Evolutionary conservation across 64 coral and sea anemone genomes (phyloP).

Genomic region (Anthopleura sola): DNA sequence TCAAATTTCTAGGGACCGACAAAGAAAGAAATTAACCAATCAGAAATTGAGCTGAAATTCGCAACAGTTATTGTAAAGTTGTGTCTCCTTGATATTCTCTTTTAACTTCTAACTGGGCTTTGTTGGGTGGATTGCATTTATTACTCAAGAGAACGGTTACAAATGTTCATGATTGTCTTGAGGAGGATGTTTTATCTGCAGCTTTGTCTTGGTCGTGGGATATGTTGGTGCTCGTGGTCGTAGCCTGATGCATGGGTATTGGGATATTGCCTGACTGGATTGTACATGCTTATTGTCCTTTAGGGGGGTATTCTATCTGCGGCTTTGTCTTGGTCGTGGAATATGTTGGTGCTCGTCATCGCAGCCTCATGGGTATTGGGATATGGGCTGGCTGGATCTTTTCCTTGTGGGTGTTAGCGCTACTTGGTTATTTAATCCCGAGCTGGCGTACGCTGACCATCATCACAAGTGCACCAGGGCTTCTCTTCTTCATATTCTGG

Average conservation of each 20-base stretch:
- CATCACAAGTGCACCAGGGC: conserved; percentile 34
- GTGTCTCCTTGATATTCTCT: too few species aligned
- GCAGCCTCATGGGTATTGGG: conserved; percentile 37
- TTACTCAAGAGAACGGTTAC: not conserved
- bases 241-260: conserved; percentile 31
- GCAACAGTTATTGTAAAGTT: too few species aligned
- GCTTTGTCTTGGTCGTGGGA: conserved; percentile 28
- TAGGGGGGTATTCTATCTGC: conserved; percentile 7
- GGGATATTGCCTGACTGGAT: conserved; percentile 47
- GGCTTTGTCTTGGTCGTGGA: conserved; percentile 30
- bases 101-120: too few species aligned
- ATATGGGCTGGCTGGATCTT: conserved; percentile 45
- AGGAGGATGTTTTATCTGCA: not conserved
- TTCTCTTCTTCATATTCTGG: conserved; percentile 21
- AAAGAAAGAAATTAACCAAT: too few species aligned
- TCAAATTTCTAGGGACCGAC: too few species aligned
- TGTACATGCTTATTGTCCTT: not conserved
- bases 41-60: too few species aligned
- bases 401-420: conserved; percentile 32
- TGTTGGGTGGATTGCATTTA: too few species aligned
- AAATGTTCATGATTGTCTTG: not conserved
- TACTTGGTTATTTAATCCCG: conserved; percentile 43
- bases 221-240: conserved; percentile 42
- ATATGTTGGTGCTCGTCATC: conserved; percentile 38
- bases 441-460: conserved; percentile 60